Evolutionary conservation across 2,888 invertebrate species (phyloP), one percentile per base, ranked within the genome.

Genomic region (Apamea monoglypha): DNA sequence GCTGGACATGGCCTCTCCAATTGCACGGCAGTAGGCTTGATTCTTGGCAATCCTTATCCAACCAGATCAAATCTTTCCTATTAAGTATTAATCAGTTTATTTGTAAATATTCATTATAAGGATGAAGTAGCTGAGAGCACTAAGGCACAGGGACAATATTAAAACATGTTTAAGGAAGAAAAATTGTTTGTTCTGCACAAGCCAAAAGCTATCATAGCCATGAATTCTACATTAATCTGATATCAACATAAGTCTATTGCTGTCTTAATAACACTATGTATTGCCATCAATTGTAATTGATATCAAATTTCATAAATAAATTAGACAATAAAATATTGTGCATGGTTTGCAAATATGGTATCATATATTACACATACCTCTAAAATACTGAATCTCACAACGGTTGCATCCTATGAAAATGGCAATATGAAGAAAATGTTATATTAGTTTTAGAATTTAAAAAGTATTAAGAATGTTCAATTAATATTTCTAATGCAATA

Each of bases 221-320:
- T 47, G 47, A 47, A 6, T 44, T 29, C 7, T 53, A 29, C 16
- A 44, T 32, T 44, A 40, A 44, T 78, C 0, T 63, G 40, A 63
- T 77, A 76, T 1, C 10, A 29, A 40, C 5, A 40, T 12, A 36
- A 36, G 2, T 36, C 12, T 29, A 29, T 56, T 36, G 68, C 32
- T 66, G 53, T 47, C 44, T 79, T n/a, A 21, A 56, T n/a, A 44
- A 66, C 53, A 44, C 14, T 32, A 32, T 64, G 40, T 29, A 44
- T 66, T 53, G 47, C 44, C 25, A 56, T 56, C 16, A 64, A 56
- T 2, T 64, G 21, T 18, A 50, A 50, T 77, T 76, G n/a, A 61
- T n/a, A 80, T 63, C 25, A 44, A 56, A 8, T 69, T 69, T 47
- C 16, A 21, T 56, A 29, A 80, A 25, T 40, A 50, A 70, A 59